A percentile compares a stretch with the other conserved stretches of the same genome.
Conservation (phyloP, 2,888 invertebrate genomes). For the Strigamia crassipes region DNA sequence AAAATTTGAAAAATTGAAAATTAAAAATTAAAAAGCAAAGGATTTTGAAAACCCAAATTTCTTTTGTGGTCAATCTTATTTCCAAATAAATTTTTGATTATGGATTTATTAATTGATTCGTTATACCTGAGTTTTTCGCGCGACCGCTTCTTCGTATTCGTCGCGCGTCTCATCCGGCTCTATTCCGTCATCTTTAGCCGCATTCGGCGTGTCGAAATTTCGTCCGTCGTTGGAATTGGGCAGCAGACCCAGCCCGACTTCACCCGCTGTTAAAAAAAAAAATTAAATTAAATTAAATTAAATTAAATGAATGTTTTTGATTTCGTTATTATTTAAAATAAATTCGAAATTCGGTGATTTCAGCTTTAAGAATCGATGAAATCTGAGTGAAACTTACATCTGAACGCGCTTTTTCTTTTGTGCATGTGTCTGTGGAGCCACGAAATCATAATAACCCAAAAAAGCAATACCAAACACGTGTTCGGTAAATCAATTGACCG, state of each 20-base stretch:
- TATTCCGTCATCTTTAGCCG: no score
- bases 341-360: no score
- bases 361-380: no score
- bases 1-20: not conserved
- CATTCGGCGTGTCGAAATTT: not conserved
- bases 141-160: conserved; percentile 25
- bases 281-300: no score
- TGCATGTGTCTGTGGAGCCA: not conserved
- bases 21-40: no score
- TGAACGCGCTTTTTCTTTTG: not conserved
- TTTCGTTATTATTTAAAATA: no score
- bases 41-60: no score
- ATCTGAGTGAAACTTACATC: not conserved
- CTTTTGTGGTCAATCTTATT: no score
- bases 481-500: not conserved
- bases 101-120: no score
- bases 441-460: not conserved
- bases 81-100: no score
- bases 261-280: not conserved
- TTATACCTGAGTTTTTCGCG: not conserved
- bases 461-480: not conserved
- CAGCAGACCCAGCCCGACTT: not conserved
- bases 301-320: no score
- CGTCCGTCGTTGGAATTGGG: not conserved
- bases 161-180: not conserved